Percentiles rank a stretch among this genome's conserved stretches.
phyloP scores from a whole-genome alignment of 1,140 invertebrate species.

The Drosophila kohkoa region DNA sequence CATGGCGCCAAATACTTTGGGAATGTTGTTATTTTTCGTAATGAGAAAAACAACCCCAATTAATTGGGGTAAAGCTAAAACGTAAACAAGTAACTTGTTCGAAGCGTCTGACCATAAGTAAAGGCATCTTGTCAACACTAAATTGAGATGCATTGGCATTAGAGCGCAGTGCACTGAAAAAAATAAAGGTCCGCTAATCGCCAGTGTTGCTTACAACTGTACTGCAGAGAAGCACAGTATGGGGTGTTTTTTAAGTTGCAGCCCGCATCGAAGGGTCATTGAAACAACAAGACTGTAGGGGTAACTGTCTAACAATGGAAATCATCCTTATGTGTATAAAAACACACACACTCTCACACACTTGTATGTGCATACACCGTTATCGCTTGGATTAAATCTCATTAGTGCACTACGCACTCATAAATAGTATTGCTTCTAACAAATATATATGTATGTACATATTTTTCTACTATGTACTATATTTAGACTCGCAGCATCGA shows the following conservation, averaged over 20 bases:
- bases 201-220: conserved; percentile 26
- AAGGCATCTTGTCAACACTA: conserved; percentile 25
- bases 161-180: conserved; percentile 31
- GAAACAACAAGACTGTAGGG: conserved; percentile 2
- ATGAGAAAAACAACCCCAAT: conserved; percentile 8
- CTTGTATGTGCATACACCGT: conserved; percentile 16
- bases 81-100: conserved; percentile 47
- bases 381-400: conserved; percentile 20
- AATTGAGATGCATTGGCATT: conserved; percentile 27
- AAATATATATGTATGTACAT: conserved; percentile 11
- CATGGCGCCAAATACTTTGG: conserved; percentile 29
- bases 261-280: conserved; percentile 1
- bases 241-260: conserved; percentile 30
- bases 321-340: conserved; percentile 15
- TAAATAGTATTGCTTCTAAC: conserved; percentile 31
- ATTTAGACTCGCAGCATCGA: conserved; percentile 46
- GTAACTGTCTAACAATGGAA: conserved; percentile 18
- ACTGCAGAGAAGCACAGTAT: conserved; percentile 9
- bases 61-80: conserved; percentile 5
- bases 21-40: conserved; percentile 12
- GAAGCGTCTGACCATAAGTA: conserved; percentile 37
- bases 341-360: not conserved
- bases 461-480: conserved; percentile 39
- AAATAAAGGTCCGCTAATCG: not conserved
- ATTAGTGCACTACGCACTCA: conserved; percentile 20